Base-by-base conservation (phyloP, 2,797 vertebrate genomes). In the Novumbra hubbsi region DNA sequence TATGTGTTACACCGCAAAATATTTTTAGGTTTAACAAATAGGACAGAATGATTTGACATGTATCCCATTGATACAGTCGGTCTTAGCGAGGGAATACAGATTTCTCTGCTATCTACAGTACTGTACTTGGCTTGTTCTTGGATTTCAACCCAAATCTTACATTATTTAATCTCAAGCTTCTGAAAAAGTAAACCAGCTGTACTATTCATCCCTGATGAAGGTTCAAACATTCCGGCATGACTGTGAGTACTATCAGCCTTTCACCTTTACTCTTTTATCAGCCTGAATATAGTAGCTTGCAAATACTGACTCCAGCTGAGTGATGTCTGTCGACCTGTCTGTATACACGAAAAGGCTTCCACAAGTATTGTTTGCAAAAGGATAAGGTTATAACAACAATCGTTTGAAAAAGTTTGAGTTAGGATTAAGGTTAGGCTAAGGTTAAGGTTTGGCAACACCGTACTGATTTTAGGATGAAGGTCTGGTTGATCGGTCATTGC, bases 11-110 rank as follows among this genome's bases (percentile, higher is more conserved):
- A 15, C 38, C 1, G 21, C 15, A 45, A 8, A 6, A 21, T 68
- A 68, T 68, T 68, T 48, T 68, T 68, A 16, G 67, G 41, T 48
- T 24, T 27, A 68, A 45, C 45, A 48, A 45, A 49, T 24, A 68
- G 67, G 45, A 69, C 67, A 48, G 67, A 69, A 27, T 28, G 15
- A 27, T 69, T 34, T 67, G 32, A 67, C 19, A 12, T 34, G 65
- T 67, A 45, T 67, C 55, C 62, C 62, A 2, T 64, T 64, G 62
- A 19, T 17, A 64, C 62, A 32, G 62, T 19, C 62, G 32, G 28
- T 32, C 17, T 21, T 45, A 19, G 19, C 45, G 3, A 30, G 45
- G 17, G 45, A 27, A 48, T n/a, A n/a, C 65, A 67, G 19, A 9
- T 12, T 67, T 30, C 32, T 67, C 65, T 34, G 0, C 17, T 38